Conservation (phyloP, 1,140 invertebrate genomes). For the Cherax destructor region DNA sequence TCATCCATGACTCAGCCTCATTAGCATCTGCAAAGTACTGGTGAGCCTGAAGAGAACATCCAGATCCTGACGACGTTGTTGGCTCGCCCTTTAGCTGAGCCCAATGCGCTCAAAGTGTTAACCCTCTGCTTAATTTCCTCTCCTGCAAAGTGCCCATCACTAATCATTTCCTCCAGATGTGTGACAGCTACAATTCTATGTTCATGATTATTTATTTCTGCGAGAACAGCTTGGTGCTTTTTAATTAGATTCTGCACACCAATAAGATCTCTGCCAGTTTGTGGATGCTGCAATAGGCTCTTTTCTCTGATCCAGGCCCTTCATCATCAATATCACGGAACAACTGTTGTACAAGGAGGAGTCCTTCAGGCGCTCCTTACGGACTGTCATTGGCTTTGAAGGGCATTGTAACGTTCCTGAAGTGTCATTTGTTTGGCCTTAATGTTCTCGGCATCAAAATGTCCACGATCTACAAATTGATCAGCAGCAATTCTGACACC, state of each 20-base stretch:
- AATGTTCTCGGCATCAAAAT: slow-evolving; percentile 98
- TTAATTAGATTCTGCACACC: slow-evolving; percentile 99
- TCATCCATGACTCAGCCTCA: slow-evolving; percentile 99
- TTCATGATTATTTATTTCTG: slow-evolving; percentile 99
- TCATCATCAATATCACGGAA: slow-evolving; percentile 99
- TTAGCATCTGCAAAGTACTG: slow-evolving; percentile 99
- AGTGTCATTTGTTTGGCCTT: slow-evolving; percentile 83
- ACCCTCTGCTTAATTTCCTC: slow-evolving; percentile 91
- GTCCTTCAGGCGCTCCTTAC: slow-evolving; percentile 92
- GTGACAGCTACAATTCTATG: slow-evolving; percentile 93
- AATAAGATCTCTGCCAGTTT: slow-evolving; percentile 96
- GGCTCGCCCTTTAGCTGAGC: slow-evolving; percentile 89
- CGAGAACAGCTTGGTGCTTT: slow-evolving; percentile 97
- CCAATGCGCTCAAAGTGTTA: slow-evolving; percentile 89
- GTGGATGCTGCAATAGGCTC: slow-evolving; percentile 98
- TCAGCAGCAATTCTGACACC: slow-evolving; percentile 89
- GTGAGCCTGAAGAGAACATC: slow-evolving; percentile 94
- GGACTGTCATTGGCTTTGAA: slow-evolving; percentile 91
- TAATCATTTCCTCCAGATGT: slow-evolving; percentile 90
- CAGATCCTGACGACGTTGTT: slow-evolving; percentile 93
- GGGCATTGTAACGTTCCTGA: slow-evolving; percentile 81
- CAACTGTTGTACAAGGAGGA: slow-evolving; percentile 97
- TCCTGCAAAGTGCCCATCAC: slow-evolving; percentile 93
- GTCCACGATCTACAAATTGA: slow-evolving; percentile 92
- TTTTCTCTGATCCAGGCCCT: slow-evolving; percentile 99